phyloP scores from a whole-genome alignment of 92 coral and sea anemone species.

The Umimayanthus chanpuru region DNA sequence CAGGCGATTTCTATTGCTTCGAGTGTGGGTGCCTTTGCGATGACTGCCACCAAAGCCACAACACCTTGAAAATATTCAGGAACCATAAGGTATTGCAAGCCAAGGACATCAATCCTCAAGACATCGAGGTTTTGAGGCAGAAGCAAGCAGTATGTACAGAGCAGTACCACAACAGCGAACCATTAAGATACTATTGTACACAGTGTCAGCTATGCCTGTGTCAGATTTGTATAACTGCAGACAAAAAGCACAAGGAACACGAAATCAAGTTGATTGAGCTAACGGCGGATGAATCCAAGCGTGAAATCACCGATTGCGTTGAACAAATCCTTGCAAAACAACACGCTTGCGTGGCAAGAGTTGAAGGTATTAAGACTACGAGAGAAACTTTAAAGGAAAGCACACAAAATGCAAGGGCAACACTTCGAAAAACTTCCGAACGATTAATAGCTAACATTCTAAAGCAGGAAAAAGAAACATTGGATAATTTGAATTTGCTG shows the following conservation, averaged over 20 bases:
- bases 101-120: neutral
- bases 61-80: neutral
- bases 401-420: neutral
- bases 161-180: neutral
- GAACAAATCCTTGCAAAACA: neutral
- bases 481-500: neutral
- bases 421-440: neutral
- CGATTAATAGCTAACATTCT: neutral
- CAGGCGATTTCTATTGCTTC: neutral
- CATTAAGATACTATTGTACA: neutral
- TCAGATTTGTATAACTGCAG: constrained; percentile 1
- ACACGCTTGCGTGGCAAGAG: neutral
- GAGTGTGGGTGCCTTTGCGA: neutral
- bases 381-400: neutral
- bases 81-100: neutral
- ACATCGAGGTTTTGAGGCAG: neutral
- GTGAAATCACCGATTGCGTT: neutral
- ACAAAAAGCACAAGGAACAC: neutral
- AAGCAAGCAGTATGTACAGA: neutral
- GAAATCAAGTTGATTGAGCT: neutral
- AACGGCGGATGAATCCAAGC: neutral
- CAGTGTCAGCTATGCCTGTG: neutral
- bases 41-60: neutral
- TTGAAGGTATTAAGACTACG: neutral
- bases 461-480: neutral